Conservation (phyloP, 2,797 vertebrate genomes). For the Crocidura indochinensis region DNA sequence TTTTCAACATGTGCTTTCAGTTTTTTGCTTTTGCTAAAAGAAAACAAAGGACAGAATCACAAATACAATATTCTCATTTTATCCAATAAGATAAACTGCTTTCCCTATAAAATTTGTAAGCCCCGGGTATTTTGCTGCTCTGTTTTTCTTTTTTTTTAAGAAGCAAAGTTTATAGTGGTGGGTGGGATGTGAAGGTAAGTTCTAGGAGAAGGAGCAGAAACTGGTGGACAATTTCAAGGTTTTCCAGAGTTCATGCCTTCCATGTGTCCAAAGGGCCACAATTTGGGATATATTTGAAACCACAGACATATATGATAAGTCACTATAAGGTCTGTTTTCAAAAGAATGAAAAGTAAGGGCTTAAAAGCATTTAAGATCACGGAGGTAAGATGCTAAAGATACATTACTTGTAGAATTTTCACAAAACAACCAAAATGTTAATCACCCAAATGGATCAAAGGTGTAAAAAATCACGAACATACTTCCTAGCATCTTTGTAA, state of each 20-base stretch:
- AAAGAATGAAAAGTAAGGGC: neutral
- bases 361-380: constrained; percentile 9
- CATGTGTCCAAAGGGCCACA: too few relatives aligned
- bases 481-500: too few relatives aligned
- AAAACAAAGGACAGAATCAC: constrained; percentile 42
- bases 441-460: neutral
- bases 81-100: constrained; percentile 22
- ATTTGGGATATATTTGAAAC: too few relatives aligned
- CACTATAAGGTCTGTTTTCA: neutral
- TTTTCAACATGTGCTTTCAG: neutral
- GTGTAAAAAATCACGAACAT: too few relatives aligned
- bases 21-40: constrained; percentile 21
- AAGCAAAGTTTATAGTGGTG: too few relatives aligned
- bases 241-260: too few relatives aligned
- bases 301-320: too few relatives aligned
- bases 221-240: too few relatives aligned
- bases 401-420: neutral
- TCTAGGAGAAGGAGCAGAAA: too few relatives aligned
- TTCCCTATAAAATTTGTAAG: constrained; percentile 25
- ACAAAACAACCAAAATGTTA: constrained; percentile 12
- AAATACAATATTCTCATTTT: constrained; percentile 48
- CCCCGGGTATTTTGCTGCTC: too few relatives aligned
- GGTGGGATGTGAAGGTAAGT: too few relatives aligned
- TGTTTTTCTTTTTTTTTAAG: too few relatives aligned
- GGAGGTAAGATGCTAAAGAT: constrained; percentile 4